phyloP scores from a whole-genome alignment of 2,888 invertebrate species.

The Tortrix viridana region DNA sequence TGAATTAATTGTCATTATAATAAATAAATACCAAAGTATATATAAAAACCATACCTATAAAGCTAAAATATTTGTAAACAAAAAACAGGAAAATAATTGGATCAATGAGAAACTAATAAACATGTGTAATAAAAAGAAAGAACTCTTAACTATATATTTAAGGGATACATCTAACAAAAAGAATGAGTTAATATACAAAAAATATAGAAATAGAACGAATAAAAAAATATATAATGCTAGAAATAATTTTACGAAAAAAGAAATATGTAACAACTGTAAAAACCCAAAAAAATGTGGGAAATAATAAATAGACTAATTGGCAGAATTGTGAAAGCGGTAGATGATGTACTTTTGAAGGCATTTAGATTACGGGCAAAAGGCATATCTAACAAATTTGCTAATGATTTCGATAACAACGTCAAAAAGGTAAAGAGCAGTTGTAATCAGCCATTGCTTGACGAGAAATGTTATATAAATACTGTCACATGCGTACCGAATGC shows the following conservation, averaged over 20 bases:
- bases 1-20: too few relatives aligned
- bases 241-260: too few relatives aligned
- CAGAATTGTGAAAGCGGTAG: conserved; percentile 2
- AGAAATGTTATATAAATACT: background rate
- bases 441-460: conserved; percentile 6
- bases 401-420: conserved; percentile 11
- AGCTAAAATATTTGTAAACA: too few relatives aligned
- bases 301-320: conserved; percentile 11
- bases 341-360: conserved; percentile 7
- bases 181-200: conserved; percentile 18
- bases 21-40: too few relatives aligned
- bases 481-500: too few relatives aligned
- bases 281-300: conserved; percentile 18
- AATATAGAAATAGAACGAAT: too few relatives aligned
- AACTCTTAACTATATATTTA: conserved; percentile 2
- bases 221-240: conserved; percentile 2
- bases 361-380: conserved; percentile 2
- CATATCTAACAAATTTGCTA: conserved; percentile 7
- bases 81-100: too few relatives aligned
- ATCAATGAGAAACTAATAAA: conserved; percentile 1
- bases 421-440: conserved; percentile 1
- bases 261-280: conserved; percentile 14
- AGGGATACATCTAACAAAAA: too few relatives aligned
- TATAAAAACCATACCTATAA: too few relatives aligned
- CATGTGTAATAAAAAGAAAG: background rate